Base-by-base conservation (phyloP, 2,113 vertebrate genomes). In the Calidris pugnax region DNA sequence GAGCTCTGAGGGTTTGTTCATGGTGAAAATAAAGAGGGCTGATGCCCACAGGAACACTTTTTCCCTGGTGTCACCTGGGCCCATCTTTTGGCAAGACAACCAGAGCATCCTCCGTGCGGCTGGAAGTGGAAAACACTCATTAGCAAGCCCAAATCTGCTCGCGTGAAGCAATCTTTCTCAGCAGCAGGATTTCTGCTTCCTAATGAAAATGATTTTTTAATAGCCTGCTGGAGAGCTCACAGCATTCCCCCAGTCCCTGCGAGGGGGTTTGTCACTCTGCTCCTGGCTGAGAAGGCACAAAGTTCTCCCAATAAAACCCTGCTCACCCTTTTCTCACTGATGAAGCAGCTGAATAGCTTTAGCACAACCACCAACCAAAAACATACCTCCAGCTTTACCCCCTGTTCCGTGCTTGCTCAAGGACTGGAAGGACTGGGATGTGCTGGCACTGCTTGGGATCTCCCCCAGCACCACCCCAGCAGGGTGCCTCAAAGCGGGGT, bases 211-310 rank as follows among this genome's bases (percentile, higher is more conserved):
- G 1, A 41, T 20, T 50, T 71, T 86, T 90, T 50, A 84, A 91
- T 55, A 74, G 79, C 51, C 30, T 80, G 74, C 6, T 51, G 26
- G 83, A 83, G 78, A 72, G 68, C 50, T 90, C 7, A 2, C 4
- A 4, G 13, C 24, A 35, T 12, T 41, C 28, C 6, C 75, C 28
- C 0, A 0, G 19, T 84, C 63, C 55, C 56, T 26, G 30, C 0
- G 4, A 41, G 19, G 47, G 66, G 39, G 37, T 41, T 23, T 69
- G 68, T 74, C 71, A 16, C 28, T 62, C 80, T 33, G n/a, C 23
- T 80, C 23, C 85, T 91, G 47, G 47, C 57, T 80, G 62, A 89
- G 71, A 86, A 89, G 15, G 47, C 92, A 81, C 48, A 78, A 86
- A 32, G 9, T n/a, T 72, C 73, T 81, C 74, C 85, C 51, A 79